Evolutionary conservation across 2,797 vertebrate species (phyloP), one percentile per base, ranked within the genome.

Genomic region (Tamandua tetradactyla): DNA sequence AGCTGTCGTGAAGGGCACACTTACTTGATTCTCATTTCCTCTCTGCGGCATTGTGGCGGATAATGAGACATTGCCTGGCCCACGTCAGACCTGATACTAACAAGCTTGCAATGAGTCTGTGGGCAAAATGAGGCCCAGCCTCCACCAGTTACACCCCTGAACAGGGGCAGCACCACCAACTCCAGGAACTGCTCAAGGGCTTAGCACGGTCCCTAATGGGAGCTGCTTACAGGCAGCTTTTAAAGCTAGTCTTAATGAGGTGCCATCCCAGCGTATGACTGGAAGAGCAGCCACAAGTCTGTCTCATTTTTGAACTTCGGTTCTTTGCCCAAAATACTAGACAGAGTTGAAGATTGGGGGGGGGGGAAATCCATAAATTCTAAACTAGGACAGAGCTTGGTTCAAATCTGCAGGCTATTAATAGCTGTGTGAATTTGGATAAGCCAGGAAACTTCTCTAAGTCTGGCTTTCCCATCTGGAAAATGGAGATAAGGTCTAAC

Each of bases 151-250:
- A 79, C 59, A 83, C 17, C 92, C 42, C 20, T 72, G 71, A 91
- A 84, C 55, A 89, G 40, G 62, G 47, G 71, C 4, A 86, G 27
- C 40, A 62, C 17, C 7, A 35, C 74, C 74, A 47, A 76, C 64
- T 68, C 27, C 44, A 68, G 40, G 59, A 47, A 66, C 32, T 66
- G 6, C 32, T 91, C 84, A 61, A 47, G 81, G 69, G 62, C 40
- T 81, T 84, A 91, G 89, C 89, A 79, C 93, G 55, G 14, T 49
- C 37, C 14, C 55, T 87, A 57, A 78, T 40, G 40, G 95, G 79
- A 87, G 62, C 32, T 62, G 30, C 7, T 74, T 75, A 83, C 66
- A 90, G 25, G 57, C 23, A 74, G 37, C 20, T 7, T 92, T 74
- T 57, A 61, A 69, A 79, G 37, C 13, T 76, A 52, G 18, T 61